These are phyloP conservation scores for Alosa alosa DNA, from an alignment of 2,113 vertebrate genomes.

Conservation along the genomic window DNA sequence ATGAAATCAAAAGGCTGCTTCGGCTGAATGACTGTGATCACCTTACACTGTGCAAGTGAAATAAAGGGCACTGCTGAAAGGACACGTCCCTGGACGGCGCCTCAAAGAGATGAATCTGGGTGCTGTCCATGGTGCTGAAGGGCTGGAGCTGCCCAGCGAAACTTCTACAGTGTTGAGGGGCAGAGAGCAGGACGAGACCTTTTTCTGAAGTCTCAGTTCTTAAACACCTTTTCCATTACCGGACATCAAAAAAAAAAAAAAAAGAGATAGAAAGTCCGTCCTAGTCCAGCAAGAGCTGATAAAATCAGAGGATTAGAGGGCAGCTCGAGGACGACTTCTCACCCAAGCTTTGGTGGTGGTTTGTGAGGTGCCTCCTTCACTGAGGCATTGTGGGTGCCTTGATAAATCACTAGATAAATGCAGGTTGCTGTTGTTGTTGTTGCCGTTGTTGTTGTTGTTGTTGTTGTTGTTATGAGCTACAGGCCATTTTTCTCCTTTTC, in stretches of 20 bases:
- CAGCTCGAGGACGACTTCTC: background rate
- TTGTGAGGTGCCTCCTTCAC: too few species aligned
- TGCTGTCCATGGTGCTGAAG: slow-evolving; percentile 40
- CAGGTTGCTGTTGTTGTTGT: too few species aligned
- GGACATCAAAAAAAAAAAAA: background rate
- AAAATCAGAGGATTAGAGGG: background rate
- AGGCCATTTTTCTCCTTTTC: background rate
- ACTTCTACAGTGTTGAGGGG: background rate
- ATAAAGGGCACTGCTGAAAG: slow-evolving; percentile 14
- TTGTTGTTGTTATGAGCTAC: too few species aligned
- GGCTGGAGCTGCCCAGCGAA: background rate
- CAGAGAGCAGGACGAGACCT: background rate
- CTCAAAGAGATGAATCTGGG: background rate
- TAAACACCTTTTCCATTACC: background rate
- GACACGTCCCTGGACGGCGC: background rate
- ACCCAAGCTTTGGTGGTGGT: background rate
- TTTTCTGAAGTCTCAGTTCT: background rate
- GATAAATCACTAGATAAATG: too few species aligned
- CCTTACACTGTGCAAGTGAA: slow-evolving; percentile 10
- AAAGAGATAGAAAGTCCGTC: background rate
- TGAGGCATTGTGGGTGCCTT: too few species aligned
- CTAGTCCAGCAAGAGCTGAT: background rate
- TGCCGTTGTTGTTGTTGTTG: too few species aligned
- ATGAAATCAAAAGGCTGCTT: background rate
- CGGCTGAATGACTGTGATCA: background rate